Conservation (phyloP, 2,888 invertebrate genomes). For the Diarsia dahlii region DNA sequence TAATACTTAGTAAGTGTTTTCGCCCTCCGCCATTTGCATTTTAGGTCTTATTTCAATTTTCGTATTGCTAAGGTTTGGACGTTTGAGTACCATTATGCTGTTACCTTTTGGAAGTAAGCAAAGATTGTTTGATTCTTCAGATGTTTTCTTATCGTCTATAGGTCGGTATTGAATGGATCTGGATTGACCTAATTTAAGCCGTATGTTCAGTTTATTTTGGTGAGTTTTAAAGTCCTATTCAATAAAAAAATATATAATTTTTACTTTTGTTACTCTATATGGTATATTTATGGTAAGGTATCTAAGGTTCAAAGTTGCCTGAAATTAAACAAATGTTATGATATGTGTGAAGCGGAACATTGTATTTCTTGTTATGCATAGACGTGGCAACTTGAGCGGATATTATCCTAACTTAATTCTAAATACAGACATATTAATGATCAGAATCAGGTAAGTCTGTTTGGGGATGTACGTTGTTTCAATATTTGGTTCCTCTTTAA, state of each 20-base stretch:
- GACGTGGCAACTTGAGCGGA: not conserved
- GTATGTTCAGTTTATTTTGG: too few species aligned
- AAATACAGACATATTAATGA: too few species aligned
- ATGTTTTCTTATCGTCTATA: too few species aligned
- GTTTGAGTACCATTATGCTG: constrained; percentile 34
- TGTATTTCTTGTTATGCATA: not conserved
- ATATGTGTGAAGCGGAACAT: not conserved
- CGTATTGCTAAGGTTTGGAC: constrained; percentile 17
- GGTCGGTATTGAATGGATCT: not conserved
- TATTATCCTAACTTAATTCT: too few species aligned
- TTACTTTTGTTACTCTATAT: too few species aligned
- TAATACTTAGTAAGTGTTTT: constrained; percentile 61
- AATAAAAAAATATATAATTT: too few species aligned
- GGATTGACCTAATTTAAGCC: not conserved
- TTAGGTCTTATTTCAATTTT: constrained; percentile 53
- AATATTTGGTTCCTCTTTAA: not conserved
- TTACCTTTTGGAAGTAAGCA: constrained; percentile 22
- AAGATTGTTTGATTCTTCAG: constrained; percentile 20
- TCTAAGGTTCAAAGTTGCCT: too few species aligned
- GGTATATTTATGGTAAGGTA: too few species aligned
- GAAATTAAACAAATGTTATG: too few species aligned
- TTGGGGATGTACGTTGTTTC: too few species aligned
- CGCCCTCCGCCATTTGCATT: constrained; percentile 53
- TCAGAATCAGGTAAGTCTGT: not conserved
- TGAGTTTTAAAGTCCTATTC: too few species aligned